These are phyloP conservation scores for Panorpa germanica DNA, from an alignment of 2,888 invertebrate species.

Conservation along the genomic window DNA sequence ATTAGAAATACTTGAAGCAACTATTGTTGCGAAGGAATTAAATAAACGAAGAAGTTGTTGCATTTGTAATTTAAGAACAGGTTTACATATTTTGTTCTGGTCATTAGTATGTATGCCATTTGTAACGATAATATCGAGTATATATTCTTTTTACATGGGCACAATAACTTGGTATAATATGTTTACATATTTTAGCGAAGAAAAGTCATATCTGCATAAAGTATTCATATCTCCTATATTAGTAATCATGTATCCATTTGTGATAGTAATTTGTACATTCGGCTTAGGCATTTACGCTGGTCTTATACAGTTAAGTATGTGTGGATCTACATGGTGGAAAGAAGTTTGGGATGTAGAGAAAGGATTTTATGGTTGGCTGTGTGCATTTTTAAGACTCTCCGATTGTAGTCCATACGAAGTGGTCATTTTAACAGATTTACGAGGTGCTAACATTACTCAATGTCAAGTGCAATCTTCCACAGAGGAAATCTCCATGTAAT, in stretches of 20 bases:
- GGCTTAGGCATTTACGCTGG: conserved; percentile 48
- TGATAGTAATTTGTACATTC: conserved; percentile 42
- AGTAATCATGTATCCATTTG: conserved; percentile 47
- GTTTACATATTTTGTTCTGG: conserved; percentile 44
- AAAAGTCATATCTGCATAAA: conserved; percentile 39
- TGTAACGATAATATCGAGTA: conserved; percentile 38
- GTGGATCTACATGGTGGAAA: conserved; percentile 45
- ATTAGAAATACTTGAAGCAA: conserved; percentile 44
- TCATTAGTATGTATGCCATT: conserved; percentile 45
- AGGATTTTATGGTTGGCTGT: conserved; percentile 63
- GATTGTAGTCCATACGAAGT: conserved; percentile 62
- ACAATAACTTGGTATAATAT: conserved; percentile 62
- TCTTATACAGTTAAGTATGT: conserved; percentile 46
- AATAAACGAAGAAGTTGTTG: conserved; percentile 33
- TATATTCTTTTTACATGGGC: conserved; percentile 55
- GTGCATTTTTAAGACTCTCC: conserved; percentile 40
- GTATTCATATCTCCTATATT: conserved; percentile 44
- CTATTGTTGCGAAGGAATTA: conserved; percentile 34
- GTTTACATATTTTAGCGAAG: conserved; percentile 47
- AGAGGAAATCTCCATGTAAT: no score
- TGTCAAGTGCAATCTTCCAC: no score
- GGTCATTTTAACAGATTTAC: conserved; percentile 39
- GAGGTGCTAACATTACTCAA: no score
- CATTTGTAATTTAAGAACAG: conserved; percentile 34
- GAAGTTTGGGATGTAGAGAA: conserved; percentile 58